Evolutionary conservation across 2,113 vertebrate genomes (phyloP).

Genomic region (Pluvialis apricaria): DNA sequence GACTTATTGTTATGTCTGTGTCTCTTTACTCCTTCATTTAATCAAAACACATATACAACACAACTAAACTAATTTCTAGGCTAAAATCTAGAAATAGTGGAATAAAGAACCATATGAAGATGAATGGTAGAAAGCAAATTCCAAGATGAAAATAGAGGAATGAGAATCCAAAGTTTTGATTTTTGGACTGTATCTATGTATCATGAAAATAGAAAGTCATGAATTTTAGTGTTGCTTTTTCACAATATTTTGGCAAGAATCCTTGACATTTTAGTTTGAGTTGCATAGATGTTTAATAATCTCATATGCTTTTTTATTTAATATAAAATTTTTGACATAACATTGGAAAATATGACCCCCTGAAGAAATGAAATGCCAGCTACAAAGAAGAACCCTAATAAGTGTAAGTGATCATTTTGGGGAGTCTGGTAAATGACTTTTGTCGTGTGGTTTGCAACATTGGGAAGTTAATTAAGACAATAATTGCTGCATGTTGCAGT

Average conservation of each 20-base stretch:
- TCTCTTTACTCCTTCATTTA: neutral
- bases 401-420: neutral
- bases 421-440: neutral
- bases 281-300: neutral
- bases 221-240: neutral
- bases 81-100: neutral
- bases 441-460: neutral
- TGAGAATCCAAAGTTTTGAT: neutral
- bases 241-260: neutral
- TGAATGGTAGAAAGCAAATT: neutral
- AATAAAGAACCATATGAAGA: neutral
- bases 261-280: neutral
- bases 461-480: neutral
- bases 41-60: accelerated
- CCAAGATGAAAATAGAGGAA: neutral
- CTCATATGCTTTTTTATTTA: neutral
- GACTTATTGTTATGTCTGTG: neutral
- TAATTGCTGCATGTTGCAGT: neutral
- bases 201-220: neutral
- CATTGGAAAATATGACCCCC: neutral
- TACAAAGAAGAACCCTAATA: neutral
- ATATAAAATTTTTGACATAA: neutral
- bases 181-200: neutral
- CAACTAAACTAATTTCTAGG: neutral
- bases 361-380: neutral